Evolutionary conservation across 1,140 invertebrate species (phyloP).

Genomic region (Phortica variegata): DNA sequence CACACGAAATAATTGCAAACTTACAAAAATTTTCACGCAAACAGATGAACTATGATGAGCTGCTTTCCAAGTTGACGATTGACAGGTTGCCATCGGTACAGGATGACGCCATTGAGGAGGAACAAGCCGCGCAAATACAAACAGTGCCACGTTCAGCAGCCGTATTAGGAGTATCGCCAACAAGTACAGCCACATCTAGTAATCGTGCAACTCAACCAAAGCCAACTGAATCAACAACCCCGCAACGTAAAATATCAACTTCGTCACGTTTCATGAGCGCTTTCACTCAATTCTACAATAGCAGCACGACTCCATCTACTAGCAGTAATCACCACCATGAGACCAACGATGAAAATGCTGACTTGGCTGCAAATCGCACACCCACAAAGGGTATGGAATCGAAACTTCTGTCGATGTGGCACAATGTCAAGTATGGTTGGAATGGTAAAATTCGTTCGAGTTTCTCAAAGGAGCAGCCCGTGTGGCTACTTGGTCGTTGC

Average conservation of each 20-base stretch:
- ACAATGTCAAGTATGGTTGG: slow-evolving; percentile 89
- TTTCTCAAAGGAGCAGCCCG: slow-evolving; percentile 83
- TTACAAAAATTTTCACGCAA: slow-evolving; percentile 18
- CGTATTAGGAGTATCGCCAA: slow-evolving; percentile 12
- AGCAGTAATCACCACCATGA: slow-evolving; percentile 31
- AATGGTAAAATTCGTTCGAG: slow-evolving; percentile 75
- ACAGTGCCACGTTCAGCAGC: slow-evolving; percentile 28
- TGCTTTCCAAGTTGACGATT: slow-evolving; percentile 51
- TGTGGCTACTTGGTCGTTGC: slow-evolving; percentile 78
- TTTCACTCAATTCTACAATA: slow-evolving; percentile 48
- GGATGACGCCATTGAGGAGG: slow-evolving; percentile 44
- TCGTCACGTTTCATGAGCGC: slow-evolving; percentile 56
- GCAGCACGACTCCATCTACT: slow-evolving; percentile 3
- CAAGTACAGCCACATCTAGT: slow-evolving; percentile 4
- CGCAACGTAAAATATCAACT: slow-evolving; percentile 51
- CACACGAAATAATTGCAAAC: too few species aligned
- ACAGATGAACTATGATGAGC: slow-evolving; percentile 56
- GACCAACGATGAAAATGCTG: slow-evolving; percentile 25
- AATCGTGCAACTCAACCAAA: slow-evolving; percentile 31
- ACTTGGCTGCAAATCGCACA: slow-evolving; percentile 40
- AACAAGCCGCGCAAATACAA: slow-evolving; percentile 48
- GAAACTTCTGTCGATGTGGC: slow-evolving; percentile 81
- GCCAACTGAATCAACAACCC: slow-evolving; percentile 31
- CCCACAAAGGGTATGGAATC: slow-evolving; percentile 73
- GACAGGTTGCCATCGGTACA: slow-evolving; percentile 32